Evolutionary conservation across 2,888 invertebrate species (phyloP).

Genomic region (Sphinx pinastri): DNA sequence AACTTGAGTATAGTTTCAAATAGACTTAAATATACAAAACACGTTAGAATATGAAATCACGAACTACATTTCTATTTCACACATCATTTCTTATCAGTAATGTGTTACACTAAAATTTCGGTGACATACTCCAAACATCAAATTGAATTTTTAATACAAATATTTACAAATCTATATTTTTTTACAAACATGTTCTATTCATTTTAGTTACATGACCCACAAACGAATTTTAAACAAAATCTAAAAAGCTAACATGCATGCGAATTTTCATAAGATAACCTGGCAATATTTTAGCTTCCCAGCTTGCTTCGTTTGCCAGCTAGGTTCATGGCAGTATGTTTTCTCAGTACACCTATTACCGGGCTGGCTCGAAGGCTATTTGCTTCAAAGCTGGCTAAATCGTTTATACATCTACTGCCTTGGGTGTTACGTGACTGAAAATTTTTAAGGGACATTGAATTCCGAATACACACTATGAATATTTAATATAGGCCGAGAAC

Average conservation of each 20-base stretch:
- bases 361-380: constrained; percentile 32
- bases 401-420: constrained; percentile 32
- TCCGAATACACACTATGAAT: constrained; percentile 26
- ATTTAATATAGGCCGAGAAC: constrained; percentile 19
- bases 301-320: constrained; percentile 4
- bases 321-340: constrained; percentile 29
- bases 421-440: constrained; percentile 29
- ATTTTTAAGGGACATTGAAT: constrained; percentile 28
- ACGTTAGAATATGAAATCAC: no score
- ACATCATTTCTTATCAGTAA: no score
- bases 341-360: constrained; percentile 37
- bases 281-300: constrained; percentile 32
- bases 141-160: no score
- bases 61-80: no score
- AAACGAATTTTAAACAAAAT: constrained; percentile 1
- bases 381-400: constrained; percentile 33
- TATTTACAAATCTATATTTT: no score
- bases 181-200: no score
- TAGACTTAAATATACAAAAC: no score
- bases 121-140: no score
- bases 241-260: not conserved
- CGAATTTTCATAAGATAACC: constrained; percentile 20
- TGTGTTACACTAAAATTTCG: no score
- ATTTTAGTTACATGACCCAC: no score
- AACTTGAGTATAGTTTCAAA: no score